Evolutionary conservation across 2,797 vertebrate genomes (phyloP), one percentile per base, ranked within the genome.

Genomic region (Artibeus jamaicensis): DNA sequence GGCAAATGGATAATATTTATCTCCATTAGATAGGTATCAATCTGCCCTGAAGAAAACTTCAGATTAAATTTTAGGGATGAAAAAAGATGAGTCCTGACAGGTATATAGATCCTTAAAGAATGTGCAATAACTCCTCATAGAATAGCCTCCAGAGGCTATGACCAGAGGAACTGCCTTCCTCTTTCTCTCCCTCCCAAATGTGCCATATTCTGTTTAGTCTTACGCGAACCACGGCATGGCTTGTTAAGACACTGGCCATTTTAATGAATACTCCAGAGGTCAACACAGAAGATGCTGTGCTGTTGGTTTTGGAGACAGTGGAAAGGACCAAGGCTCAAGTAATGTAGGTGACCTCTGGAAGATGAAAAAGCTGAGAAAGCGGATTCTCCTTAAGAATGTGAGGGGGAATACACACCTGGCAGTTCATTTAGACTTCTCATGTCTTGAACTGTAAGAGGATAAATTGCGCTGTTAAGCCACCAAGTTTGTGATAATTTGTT

Each of bases 121-220:
- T 10, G 22, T 46, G n/a, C 26, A 78, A 42, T 39, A 70, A 71
- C 5, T n/a, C 53, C 57, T 55, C 21, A 88, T 57, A 77, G 86
- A 81, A 92, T 19, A 92, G 50, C 76, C 24, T n/a, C n/a, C n/a
- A n/a, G n/a, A n/a, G n/a, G n/a, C n/a, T n/a, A 78, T 97, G 86
- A 97, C 97, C 87, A 86, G 92, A 55, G 97, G 84, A 98, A 95
- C 79, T 97, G 92, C 86, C 16, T 90, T 96, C 81, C 48, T 95
- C 97, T 89, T 98, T 79, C 86, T 37, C 50, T 44, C 29, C 88
- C 10, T 86, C 74, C 59, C 82, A 88, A 82, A 88, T 81, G 95
- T 78, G 74, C 97, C 10, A 82, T 87, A 92, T 97, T 93, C 50
- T 39, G 34, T 34, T 68, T 87, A 50, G 3, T 96, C 91, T 97